Conservation (phyloP, 2,888 invertebrate genomes). For the Protula sp. region DNA sequence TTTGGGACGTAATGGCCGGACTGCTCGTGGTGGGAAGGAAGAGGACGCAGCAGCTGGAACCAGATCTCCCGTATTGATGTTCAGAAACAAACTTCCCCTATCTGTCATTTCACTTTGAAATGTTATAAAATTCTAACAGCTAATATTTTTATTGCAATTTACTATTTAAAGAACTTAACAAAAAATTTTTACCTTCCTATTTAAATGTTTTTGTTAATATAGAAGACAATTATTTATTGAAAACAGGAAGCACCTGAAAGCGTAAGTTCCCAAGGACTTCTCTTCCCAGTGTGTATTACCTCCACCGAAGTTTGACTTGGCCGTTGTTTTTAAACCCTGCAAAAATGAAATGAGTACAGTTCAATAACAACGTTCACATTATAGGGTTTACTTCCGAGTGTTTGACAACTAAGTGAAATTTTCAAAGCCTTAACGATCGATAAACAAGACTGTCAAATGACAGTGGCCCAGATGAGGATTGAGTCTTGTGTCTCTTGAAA, state of each 20-base stretch:
- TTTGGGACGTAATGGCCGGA: too few species aligned
- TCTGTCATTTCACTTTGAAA: not conserved
- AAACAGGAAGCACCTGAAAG: slow-evolving; percentile 37
- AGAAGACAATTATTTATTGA: not conserved
- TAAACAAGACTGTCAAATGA: too few species aligned
- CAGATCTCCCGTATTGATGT: too few species aligned
- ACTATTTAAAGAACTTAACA: not conserved
- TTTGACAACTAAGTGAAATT: too few species aligned
- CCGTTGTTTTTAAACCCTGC: slow-evolving; percentile 39
- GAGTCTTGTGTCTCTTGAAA: too few species aligned
- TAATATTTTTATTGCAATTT: not conserved
- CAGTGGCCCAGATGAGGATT: too few species aligned
- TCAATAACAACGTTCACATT: too few species aligned
- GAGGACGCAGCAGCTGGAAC: too few species aligned
- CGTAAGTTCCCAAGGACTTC: slow-evolving; percentile 38
- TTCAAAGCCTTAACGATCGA: too few species aligned
- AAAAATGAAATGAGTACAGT: not conserved
- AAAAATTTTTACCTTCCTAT: not conserved
- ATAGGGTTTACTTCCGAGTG: too few species aligned
- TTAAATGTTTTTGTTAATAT: not conserved
- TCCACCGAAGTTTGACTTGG: slow-evolving; percentile 46
- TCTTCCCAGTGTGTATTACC: slow-evolving; percentile 50
- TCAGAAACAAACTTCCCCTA: too few species aligned
- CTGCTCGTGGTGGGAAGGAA: too few species aligned
- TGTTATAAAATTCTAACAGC: not conserved